These are phyloP conservation scores for Crypturellus undulatus DNA, from an alignment of 2,113 vertebrate genomes.

Conservation along the genomic window DNA sequence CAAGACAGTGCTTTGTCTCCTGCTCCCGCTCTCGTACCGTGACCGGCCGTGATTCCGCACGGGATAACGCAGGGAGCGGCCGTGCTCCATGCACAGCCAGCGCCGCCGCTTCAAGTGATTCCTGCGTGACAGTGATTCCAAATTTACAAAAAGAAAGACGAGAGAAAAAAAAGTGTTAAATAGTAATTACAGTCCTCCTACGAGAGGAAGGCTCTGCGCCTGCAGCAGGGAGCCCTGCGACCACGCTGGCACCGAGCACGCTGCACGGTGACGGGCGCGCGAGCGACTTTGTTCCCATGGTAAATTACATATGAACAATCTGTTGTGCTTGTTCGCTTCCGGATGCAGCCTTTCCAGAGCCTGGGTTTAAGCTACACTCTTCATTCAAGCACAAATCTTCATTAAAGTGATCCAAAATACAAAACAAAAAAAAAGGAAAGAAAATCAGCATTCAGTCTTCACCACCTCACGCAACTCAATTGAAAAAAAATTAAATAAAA, in stretches of 20 bases:
- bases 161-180: neutral
- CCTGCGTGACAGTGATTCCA: conserved; percentile 5
- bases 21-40: neutral
- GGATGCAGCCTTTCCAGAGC: conserved; percentile 89
- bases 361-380: conserved; percentile 93
- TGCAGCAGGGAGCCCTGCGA: neutral
- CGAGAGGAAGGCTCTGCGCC: conserved; percentile 35
- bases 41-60: neutral
- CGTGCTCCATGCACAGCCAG: neutral
- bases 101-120: neutral
- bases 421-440: conserved; percentile 5
- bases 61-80: neutral
- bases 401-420: conserved; percentile 37
- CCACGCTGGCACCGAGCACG: neutral
- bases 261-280: neutral
- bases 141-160: neutral
- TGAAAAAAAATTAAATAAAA: conserved; percentile 19
- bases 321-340: conserved; percentile 85
- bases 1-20: neutral
- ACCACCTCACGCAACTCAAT: conserved; percentile 78
- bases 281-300: conserved; percentile 58
- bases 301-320: conserved; percentile 66
- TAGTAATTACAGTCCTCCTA: conserved; percentile 29
- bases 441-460: conserved; percentile 85
- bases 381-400: conserved; percentile 91